These are phyloP conservation scores for Microcaecilia unicolor DNA, from an alignment of 2,797 vertebrate species.

Conservation along the genomic window DNA sequence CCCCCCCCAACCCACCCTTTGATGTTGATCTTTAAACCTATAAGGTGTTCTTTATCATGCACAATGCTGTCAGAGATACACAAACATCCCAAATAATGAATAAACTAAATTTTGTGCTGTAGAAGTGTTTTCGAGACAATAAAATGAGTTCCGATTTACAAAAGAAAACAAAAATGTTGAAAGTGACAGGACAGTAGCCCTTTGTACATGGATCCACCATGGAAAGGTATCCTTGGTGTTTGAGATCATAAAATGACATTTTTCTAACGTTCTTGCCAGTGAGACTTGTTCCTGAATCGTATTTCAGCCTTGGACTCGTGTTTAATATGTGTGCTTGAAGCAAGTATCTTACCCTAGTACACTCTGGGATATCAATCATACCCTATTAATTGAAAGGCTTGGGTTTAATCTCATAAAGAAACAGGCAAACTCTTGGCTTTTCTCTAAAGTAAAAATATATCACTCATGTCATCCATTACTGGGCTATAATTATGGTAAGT, in stretches of 20 bases:
- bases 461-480: slow-evolving; percentile 83
- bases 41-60: no score
- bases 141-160: no score
- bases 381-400: slow-evolving; percentile 66
- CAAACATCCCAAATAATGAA: no score
- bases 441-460: slow-evolving; percentile 69
- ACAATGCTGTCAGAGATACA: no score
- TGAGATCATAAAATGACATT: slow-evolving; percentile 32
- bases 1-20: no score
- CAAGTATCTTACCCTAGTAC: slow-evolving; percentile 35
- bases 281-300: slow-evolving; percentile 32
- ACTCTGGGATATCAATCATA: slow-evolving; percentile 54
- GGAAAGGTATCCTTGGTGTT: slow-evolving; percentile 26
- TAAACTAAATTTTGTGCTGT: no score
- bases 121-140: no score
- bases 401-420: slow-evolving; percentile 68
- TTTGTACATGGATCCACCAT: no score
- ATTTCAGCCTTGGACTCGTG: slow-evolving; percentile 39
- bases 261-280: slow-evolving; percentile 36
- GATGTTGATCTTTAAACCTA: no score
- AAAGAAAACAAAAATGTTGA: no score
- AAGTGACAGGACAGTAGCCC: no score
- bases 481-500: slow-evolving; percentile 93
- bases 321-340: slow-evolving; percentile 40
- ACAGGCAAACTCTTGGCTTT: slow-evolving; percentile 64